Conservation (phyloP, 1,140 invertebrate species). For the Neuroterus valhalla region DNA sequence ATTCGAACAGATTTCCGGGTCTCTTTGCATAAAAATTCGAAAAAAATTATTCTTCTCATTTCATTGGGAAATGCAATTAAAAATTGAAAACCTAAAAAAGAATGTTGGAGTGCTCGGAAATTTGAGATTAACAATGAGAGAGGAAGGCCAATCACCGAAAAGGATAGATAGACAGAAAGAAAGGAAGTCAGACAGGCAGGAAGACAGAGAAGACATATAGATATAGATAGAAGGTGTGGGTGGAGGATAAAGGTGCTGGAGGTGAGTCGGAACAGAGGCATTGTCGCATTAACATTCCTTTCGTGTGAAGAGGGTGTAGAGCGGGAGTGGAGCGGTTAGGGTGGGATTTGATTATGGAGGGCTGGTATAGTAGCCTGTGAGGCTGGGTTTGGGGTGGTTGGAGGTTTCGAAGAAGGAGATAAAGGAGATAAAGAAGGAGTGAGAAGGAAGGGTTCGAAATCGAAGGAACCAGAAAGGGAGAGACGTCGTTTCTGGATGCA, state of each 20-base stretch:
- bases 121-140: too few species aligned
- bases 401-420: conserved; percentile 4
- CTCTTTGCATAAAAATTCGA: too few species aligned
- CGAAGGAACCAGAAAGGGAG: conserved; percentile 28
- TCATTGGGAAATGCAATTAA: too few species aligned
- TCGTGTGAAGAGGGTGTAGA: conserved; percentile 70
- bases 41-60: too few species aligned
- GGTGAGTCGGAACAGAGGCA: conserved; percentile 57
- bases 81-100: too few species aligned
- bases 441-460: conserved; percentile 49
- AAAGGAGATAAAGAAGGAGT: conserved; percentile 18
- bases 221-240: not conserved
- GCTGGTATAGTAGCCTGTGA: conserved; percentile 60
- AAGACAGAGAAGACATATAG: conserved; percentile 12
- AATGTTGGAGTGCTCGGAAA: too few species aligned
- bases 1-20: too few species aligned
- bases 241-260: conserved; percentile 35
- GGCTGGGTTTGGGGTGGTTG: conserved; percentile 39
- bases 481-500: conserved; percentile 47
- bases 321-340: conserved; percentile 61
- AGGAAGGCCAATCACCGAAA: too few species aligned
- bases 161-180: too few species aligned
- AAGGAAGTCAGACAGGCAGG: too few species aligned
- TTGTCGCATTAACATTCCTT: conserved; percentile 76
- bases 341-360: conserved; percentile 74